A percentile compares a stretch with the other conserved stretches of the same genome.
Evolutionary conservation across 2,888 invertebrate species (phyloP).

Genomic region (Acanthoscelides obtectus): DNA sequence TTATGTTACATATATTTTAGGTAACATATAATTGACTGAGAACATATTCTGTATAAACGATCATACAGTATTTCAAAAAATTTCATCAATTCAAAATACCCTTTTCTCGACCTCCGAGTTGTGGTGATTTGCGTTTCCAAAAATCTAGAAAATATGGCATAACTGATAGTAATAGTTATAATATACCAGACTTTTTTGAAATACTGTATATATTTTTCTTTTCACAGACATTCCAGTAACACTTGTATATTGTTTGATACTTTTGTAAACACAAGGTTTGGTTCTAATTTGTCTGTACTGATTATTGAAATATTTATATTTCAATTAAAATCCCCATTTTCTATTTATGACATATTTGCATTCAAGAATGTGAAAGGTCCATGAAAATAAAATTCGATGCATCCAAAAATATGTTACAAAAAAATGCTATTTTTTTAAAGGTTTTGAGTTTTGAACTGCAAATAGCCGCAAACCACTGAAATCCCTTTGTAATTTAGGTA

Average conservation of each 20-base stretch:
- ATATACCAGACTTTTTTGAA: not conserved
- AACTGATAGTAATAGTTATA: too few relatives aligned
- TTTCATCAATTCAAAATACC: not conserved
- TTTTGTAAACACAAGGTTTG: not conserved
- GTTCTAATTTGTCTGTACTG: not conserved
- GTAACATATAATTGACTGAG: constrained; percentile 22
- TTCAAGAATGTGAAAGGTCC: too few relatives aligned
- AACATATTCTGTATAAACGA: constrained; percentile 18
- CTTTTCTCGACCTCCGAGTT: not conserved
- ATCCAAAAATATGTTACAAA: too few relatives aligned
- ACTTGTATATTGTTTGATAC: constrained; percentile 18
- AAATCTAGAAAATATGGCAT: too few relatives aligned
- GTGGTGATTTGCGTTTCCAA: not conserved
- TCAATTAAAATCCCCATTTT: too few relatives aligned
- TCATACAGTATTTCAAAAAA: constrained; percentile 4
- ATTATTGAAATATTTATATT: not conserved
- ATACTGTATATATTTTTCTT: constrained; percentile 4
- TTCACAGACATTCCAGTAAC: constrained; percentile 24
- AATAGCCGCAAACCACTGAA: too few relatives aligned
- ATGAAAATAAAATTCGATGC: too few relatives aligned
- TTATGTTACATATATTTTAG: constrained; percentile 20
- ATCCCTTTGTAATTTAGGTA: too few relatives aligned
- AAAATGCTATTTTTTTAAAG: too few relatives aligned
- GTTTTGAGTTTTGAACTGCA: too few relatives aligned
- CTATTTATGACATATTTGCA: too few relatives aligned